Evolutionary conservation across 2,797 vertebrate species (phyloP).

Genomic region (Anolis apletophallus): DNA sequence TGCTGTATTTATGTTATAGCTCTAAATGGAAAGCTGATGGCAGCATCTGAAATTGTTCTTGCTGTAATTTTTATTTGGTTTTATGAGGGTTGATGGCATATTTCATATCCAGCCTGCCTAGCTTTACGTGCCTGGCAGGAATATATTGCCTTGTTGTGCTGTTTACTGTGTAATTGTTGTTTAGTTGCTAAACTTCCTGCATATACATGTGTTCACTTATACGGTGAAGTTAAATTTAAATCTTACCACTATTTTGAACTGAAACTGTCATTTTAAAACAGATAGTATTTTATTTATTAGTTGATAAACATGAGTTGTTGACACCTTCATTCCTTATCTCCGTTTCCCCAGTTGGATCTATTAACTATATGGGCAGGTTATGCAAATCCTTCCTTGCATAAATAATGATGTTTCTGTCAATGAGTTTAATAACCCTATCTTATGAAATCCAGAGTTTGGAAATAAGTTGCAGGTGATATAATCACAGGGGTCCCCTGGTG

Average conservation of each 20-base stretch:
- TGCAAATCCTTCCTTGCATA: background rate
- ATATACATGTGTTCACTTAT: background rate
- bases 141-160: constrained; percentile 30
- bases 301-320: background rate
- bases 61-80: constrained; percentile 34
- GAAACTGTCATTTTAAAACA: constrained; percentile 42
- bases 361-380: constrained; percentile 7
- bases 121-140: constrained; percentile 46
- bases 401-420: background rate
- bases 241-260: background rate
- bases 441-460: background rate
- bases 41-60: constrained; percentile 17
- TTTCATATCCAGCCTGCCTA: constrained; percentile 52
- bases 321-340: background rate
- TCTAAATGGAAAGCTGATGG: constrained; percentile 49
- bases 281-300: constrained; percentile 33
- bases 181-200: constrained; percentile 42
- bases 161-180: constrained; percentile 49
- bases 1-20: constrained; percentile 21
- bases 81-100: background rate
- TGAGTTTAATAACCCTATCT: background rate
- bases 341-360: background rate
- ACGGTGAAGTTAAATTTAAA: background rate
- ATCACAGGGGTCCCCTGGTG: too few relatives aligned
- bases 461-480: background rate